Base-by-base conservation (phyloP, 1,140 invertebrate species). In the Aricia agestis region DNA sequence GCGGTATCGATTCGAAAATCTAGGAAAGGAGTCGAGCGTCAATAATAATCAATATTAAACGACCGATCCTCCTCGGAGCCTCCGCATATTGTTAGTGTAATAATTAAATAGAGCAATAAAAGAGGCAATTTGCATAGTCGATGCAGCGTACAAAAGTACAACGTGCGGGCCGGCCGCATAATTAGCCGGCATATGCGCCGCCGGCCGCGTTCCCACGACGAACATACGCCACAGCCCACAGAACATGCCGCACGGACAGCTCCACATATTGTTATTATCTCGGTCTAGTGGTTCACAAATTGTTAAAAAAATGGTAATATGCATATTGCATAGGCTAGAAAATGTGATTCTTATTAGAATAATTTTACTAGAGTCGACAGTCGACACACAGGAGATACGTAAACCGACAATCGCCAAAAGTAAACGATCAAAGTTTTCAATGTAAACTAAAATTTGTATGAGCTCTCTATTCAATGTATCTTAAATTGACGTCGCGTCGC, bases 191-290 rank as follows among this genome's bases (percentile, higher is more conserved):
- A 69, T 45, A 76, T 71, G 71, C 70, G 68, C 41, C 25, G 58
- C 66, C 69, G 68, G 68, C 41, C 25, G 58, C 66, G 68, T 74
- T 78, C 76, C 76, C 76, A 78, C 74, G 72, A 36, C 66, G 15
- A 25, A 63, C 18, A 25, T 25, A 63, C 18, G 59, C 59, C 59
- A 63, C 59, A n/a, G 59, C 19, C 59, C 59, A 63, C 59, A n/a
- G 59, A 59, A 59, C 58, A 59, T 36, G 68, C 41, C 25, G 61
- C n/a, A 25, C n/a, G 31, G 19, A 25, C 19, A 63, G n/a, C n/a
- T 19, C 59, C 17, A 63, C 59, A 19, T 25, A 52, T 52, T 52
- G 45, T 52, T 52, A 52, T 52, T 52, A 13, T 10, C 45, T 52
- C 45, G 45, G 45, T 52, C 45, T 52, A 9, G 11, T 13, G 45